Evolutionary conservation across 2,113 vertebrate species (phyloP), one percentile per base, ranked within the genome.

Genomic region (Phalacrocorax pelagicus): DNA sequence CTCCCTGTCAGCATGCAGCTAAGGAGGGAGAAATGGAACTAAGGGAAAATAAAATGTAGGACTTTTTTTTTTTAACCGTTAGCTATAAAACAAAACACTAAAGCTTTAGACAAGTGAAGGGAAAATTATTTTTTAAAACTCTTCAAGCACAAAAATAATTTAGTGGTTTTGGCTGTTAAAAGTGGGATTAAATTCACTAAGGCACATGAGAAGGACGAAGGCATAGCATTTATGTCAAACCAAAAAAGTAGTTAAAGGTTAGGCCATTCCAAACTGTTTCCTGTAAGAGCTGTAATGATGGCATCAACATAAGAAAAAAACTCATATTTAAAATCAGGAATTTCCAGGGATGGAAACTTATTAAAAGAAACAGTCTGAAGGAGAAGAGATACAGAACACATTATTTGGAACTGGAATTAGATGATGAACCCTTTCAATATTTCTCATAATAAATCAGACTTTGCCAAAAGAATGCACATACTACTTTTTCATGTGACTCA

Each of bases 11-110:
- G 49, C 34, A 42, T 85, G 58, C 36, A 86, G 70, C 77, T 70
- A 90, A 91, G 46, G 74, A 85, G 38, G 36, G 8, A 32, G 27
- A 94, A 97, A 89, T 49, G 17, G 78, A 94, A 81, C 40, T 57
- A 63, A 81, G 32, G 59, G 44, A 81, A 94, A 96, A 96, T 81
- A 92, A 92, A 95, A 90, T 40, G 21, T 67, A 73, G 20, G 55
- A 6, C 8, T 16, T 83, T 65, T 93, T 65, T 93, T 77, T 77
- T 51, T 88, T 95, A 46, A 52, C 15, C 6, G 15, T 83, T 58
- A 66, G 12, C 71, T 59, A 15, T 92, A 51, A 95, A 94, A 72
- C 18, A 69, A 72, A 77, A 47, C 82, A 79, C 15, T 83, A 92
- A 88, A 79, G 4, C 38, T 92, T 85, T 36, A 93, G 65, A 86